Base-by-base conservation (phyloP, 23 tunicate species). In the Botrylloides violaceus region DNA sequence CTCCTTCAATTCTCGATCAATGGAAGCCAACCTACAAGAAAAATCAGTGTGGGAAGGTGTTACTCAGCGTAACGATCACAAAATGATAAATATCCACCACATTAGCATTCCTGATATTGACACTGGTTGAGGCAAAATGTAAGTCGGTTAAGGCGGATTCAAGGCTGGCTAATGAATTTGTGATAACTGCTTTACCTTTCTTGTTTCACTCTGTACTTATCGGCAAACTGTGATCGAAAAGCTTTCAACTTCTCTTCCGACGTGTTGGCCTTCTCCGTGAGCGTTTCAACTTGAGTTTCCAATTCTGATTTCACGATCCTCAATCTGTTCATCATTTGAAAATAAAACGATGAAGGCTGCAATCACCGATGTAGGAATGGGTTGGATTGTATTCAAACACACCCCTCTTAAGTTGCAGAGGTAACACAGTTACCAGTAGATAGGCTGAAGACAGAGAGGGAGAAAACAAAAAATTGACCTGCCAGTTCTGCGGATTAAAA, bases 131-230 rank as follows among this genome's bases (percentile, higher is more conserved):
- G 9, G 9, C 53, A 15, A 15, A 43, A 7, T 43, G 9, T 9
- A 43, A 43, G 15, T 43, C 12, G 9, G 53, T 7, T 15, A 15
- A 43, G 12, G 53, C 53, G 53, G 53, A 15, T 43, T 15, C 18
- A 23, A 60, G 23, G 15, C 21, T 20, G 65, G 27, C 32, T 18
- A 25, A 23, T 15, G 21, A 60, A 18, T 60, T 60, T 60, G 29
- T 60, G 29, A n/a, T 25, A 43, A 43, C 53, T 43, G 9, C 15
- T 43, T 7, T 36, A 68, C 74, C 58, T 68, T 68, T 68, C 58
- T 68, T 68, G 74, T 1, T 68, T 68, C 28, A 31, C 74, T 43
- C 56, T 38, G 74, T 68, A 68, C 25, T 43, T 38, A 6, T 68
- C 74, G 0, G 74, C 37, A 43, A 68, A 68, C 29, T 68, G 58